Base-by-base conservation (phyloP, 1,140 invertebrate genomes). In the Zaprionus gabonicus region DNA sequence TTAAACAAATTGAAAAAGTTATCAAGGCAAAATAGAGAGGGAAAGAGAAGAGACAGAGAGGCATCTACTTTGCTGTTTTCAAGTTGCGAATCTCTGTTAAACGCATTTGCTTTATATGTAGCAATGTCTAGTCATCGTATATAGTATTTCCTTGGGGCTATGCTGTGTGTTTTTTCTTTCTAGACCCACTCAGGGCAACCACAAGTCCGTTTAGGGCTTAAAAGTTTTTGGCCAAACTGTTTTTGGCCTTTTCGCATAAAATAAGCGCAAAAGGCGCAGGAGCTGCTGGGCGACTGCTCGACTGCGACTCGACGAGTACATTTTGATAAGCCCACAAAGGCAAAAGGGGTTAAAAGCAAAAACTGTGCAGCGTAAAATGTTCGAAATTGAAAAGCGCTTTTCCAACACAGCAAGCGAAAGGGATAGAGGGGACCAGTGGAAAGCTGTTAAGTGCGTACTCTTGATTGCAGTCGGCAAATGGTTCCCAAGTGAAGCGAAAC, bases 401-500 rank as follows among this genome's bases (percentile, higher is more conserved):
- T 60, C 34, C 60, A 17, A 15, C n/a, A 23, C 27, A n/a, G 34
- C 4, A 53, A 13, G n/a, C 1, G 13, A 25, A 49, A 15, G 55
- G 27, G 64, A 12, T 2, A 4, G 5, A 15, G 31, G 41, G 12
- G 36, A 41, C 49, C n/a, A 34, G 28, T 38, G 60, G 36, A 77
- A 68, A 72, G 51, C 71, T 81, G 78, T 71, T 87, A 78, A 83
- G 83, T 87, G 82, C 83, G 77, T 87, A 66, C 83, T 63, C 84
- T 86, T 86, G 83, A 87, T 87, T 87, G 83, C 84, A 75, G 81
- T 63, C 64, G 55, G 73, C 74, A 80, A 80, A 78, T 78, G 76
- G 76, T 78, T 63, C 57, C 81, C 80, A 81, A 78, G 49, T 87
- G 84, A 88, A 87, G 73, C 84, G 84, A 83, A 69, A 73, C 80